These are phyloP conservation scores for Perognathus longimembris DNA, from an alignment of 2,113 vertebrate genomes.

Conservation along the genomic window DNA sequence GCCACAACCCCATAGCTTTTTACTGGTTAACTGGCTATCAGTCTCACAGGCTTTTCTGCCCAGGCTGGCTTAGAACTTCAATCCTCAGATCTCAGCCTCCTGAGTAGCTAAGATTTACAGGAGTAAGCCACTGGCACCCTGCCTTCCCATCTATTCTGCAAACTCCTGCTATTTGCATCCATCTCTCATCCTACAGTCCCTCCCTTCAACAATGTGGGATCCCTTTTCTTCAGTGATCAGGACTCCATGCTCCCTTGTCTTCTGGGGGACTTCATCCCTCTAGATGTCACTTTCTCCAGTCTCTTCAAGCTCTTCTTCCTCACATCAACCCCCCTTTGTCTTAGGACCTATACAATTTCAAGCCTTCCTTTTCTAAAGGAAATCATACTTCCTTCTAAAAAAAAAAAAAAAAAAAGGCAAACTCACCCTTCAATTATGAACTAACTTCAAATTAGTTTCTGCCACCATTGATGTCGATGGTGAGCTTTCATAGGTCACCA, in stretches of 20 bases:
- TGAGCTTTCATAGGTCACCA: not conserved
- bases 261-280: not conserved
- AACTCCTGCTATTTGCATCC: not conserved
- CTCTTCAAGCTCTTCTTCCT: constrained; percentile 3
- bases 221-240: not conserved
- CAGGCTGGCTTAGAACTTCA: too few species aligned
- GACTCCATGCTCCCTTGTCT: not conserved
- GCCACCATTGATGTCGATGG: not conserved
- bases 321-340: not conserved
- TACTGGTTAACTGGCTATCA: too few species aligned
- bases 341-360: not conserved
- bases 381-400: not conserved
- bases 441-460: not conserved
- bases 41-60: too few species aligned
- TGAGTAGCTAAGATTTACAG: too few species aligned
- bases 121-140: too few species aligned
- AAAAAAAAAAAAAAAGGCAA: not conserved
- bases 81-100: too few species aligned
- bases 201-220: not conserved
- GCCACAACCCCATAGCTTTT: too few species aligned
- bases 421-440: not conserved
- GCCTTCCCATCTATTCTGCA: not conserved
- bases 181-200: not conserved
- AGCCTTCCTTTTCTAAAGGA: constrained; percentile 41
- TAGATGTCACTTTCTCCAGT: not conserved